Percentiles rank a stretch among this genome's conserved stretches.
Evolutionary conservation across 1,140 invertebrate species (phyloP).

Genomic region (Hetaerina americana): DNA sequence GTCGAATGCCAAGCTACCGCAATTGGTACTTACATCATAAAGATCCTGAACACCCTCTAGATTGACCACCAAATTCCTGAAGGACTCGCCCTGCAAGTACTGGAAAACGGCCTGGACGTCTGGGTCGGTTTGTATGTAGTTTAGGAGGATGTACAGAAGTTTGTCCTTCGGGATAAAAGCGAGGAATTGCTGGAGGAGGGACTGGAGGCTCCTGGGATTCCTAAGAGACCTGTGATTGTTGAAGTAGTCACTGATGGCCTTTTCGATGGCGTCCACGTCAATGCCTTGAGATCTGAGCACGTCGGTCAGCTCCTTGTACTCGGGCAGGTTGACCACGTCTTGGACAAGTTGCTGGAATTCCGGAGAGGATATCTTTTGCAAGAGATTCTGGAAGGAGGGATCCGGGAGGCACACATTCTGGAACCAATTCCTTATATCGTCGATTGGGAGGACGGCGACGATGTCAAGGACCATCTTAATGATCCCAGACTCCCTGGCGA

Average conservation of each 20-base stretch:
- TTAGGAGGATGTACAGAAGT: too few species aligned
- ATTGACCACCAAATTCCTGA: too few species aligned
- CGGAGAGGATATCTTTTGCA: constrained; percentile 15
- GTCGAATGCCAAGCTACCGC: too few species aligned
- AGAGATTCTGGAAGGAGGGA: constrained; percentile 12
- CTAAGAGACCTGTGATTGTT: too few species aligned
- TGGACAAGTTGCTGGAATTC: constrained; percentile 17
- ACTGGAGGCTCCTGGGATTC: too few species aligned
- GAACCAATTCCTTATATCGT: constrained; percentile 19
- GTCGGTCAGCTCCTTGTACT: constrained; percentile 16
- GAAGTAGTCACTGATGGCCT: neutral
- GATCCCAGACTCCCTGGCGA: neutral
- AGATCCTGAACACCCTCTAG: too few species aligned
- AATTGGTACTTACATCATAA: too few species aligned
- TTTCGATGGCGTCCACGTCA: neutral
- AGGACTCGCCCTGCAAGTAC: too few species aligned
- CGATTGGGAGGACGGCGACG: constrained; percentile 16
- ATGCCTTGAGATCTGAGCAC: constrained; percentile 6
- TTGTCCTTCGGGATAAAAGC: too few species aligned
- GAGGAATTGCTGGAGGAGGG: too few species aligned
- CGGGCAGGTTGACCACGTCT: constrained; percentile 10
- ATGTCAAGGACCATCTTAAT: constrained; percentile 17
- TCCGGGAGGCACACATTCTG: constrained; percentile 14
- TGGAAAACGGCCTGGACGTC: too few species aligned
- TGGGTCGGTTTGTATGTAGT: too few species aligned